These are phyloP conservation scores for Trachemys scripta DNA, from an alignment of 2,113 vertebrate species.

Conservation along the genomic window DNA sequence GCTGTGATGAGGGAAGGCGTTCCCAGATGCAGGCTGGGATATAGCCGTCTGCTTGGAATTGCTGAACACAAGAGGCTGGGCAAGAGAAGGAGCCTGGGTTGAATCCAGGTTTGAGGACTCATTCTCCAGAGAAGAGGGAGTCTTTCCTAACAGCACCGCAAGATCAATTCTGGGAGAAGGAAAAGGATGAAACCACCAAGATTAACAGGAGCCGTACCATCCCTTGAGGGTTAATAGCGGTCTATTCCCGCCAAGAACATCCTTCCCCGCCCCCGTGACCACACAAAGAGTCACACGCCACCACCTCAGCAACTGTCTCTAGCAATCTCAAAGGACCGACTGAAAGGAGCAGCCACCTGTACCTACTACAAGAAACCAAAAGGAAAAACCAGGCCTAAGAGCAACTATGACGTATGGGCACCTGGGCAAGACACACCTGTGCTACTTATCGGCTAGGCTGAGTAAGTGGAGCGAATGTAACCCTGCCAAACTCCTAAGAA, in stretches of 20 bases:
- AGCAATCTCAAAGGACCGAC: background rate
- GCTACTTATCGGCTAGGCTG: background rate
- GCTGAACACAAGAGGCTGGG: conserved; percentile 96
- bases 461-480: background rate
- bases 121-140: conserved; percentile 91
- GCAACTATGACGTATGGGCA: background rate
- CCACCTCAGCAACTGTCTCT: fast-evolving
- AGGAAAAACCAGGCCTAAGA: background rate
- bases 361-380: background rate
- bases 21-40: conserved; percentile 86
- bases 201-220: background rate
- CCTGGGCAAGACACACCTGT: background rate
- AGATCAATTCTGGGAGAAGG: conserved; percentile 89
- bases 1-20: conserved; percentile 91
- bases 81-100: conserved; percentile 88
- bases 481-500: background rate
- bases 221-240: fast-evolving
- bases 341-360: background rate
- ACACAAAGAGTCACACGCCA: background rate
- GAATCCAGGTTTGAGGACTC: conserved; percentile 88
- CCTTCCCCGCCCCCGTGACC: background rate
- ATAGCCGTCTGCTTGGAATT: conserved; percentile 95
- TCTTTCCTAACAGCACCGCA: conserved; percentile 96
- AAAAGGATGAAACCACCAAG: background rate
- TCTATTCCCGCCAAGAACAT: background rate